Evolutionary conservation across 2,797 vertebrate genomes (phyloP), one percentile per base, ranked within the genome.

Genomic region (Cossypha dichroa): DNA sequence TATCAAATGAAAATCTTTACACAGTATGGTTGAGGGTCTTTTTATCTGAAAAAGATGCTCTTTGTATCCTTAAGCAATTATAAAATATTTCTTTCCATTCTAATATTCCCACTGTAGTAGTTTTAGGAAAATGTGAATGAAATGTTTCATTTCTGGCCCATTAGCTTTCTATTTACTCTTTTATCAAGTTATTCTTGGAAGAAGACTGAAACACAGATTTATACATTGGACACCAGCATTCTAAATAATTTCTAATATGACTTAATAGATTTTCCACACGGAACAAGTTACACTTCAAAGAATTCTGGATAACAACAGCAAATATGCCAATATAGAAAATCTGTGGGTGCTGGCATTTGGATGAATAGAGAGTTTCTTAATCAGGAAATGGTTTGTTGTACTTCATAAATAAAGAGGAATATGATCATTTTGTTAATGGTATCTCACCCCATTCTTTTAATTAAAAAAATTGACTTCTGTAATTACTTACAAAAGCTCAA

Each of bases 271-370:
- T 88, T 86, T 58, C 9, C n/a, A 81, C 11, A 10, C 7, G 12
- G 49, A 86, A 49, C 5, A 88, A 72, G 22, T 49, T 85, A 16
- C 10, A 16, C 40, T 58, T 18, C 55, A n/a, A 38, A 63, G 43
- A 86, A 79, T 93, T 88, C 51, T 66, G 66, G 40, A 14, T 81
- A 85, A 28, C 51, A 76, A 51, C 51, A 85, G 36, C 73, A 36
- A 75, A 86, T 59, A 45, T 41, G 55, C 55, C 83, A 73, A 78
- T 90, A 93, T 68, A 96, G 93, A 95, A 96, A 94, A 69, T 84
- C 73, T 92, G 73, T 90, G 93, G 83, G 69, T 97, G 93, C 80
- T 93, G 85, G 70, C 80, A 94, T 88, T 93, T 95, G 85, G 51
- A 90, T 93, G 83, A 88, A 90, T 48, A 93, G 33, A 88, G 91